Evolutionary conservation across 2,797 vertebrate genomes (phyloP).

Genomic region (Denticeps clupeoides): DNA sequence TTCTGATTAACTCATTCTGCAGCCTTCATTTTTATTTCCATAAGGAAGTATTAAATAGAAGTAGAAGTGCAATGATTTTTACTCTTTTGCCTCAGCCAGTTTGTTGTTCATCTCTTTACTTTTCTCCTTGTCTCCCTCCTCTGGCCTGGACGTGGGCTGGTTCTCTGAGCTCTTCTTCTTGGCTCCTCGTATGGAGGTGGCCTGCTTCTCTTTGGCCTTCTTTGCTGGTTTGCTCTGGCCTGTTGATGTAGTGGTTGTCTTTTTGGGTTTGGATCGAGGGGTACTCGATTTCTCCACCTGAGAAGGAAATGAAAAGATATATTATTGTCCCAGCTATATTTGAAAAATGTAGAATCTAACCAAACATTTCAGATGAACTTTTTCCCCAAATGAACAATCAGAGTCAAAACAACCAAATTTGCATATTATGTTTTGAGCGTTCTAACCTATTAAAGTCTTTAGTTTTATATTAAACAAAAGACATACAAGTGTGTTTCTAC

Average conservation of each 20-base stretch:
- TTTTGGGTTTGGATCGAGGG: conserved; percentile 87
- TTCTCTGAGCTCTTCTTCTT: conserved; percentile 80
- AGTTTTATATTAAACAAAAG: too few relatives aligned
- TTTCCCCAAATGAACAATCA: too few relatives aligned
- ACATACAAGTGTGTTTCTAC: too few relatives aligned
- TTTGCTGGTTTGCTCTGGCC: conserved; percentile 73
- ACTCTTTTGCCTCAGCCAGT: conserved; percentile 99
- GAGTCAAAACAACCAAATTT: too few relatives aligned
- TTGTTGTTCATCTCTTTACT: conserved; percentile 99
- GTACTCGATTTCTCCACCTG: conserved; percentile 82
- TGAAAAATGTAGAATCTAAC: too few relatives aligned
- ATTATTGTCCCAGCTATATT: too few relatives aligned
- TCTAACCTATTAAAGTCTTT: too few relatives aligned
- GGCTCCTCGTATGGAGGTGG: conserved; percentile 56
- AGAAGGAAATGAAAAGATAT: conserved; percentile 10
- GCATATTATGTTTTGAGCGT: too few relatives aligned
- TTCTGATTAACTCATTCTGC: conserved; percentile 81
- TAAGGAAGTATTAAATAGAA: conserved; percentile 40
- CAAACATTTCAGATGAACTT: too few relatives aligned
- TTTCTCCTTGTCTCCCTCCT: conserved; percentile 86
- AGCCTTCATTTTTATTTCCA: conserved; percentile 66
- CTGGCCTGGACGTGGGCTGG: conserved; percentile 54
- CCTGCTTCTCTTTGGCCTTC: conserved; percentile 95
- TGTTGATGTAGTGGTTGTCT: conserved; percentile 53
- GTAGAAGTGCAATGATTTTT: conserved; percentile 83